Evolutionary conservation across 2,888 invertebrate species (phyloP).

Genomic region (Allacma fusca): DNA sequence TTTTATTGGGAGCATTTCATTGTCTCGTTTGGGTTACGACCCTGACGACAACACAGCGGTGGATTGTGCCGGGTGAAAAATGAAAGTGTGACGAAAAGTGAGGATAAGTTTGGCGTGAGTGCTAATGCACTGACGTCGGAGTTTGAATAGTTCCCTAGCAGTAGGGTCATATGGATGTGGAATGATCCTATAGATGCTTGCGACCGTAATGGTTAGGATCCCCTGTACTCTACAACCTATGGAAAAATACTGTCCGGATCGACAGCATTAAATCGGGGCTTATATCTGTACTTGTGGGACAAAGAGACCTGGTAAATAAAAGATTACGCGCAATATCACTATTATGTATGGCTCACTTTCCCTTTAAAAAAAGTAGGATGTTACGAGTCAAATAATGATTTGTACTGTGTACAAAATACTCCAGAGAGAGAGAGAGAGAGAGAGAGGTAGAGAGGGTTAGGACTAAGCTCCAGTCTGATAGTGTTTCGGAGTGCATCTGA

Average conservation of each 20-base stretch:
- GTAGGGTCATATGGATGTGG: neutral
- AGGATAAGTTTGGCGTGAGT: neutral
- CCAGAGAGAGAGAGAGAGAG: neutral
- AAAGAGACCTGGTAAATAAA: no score
- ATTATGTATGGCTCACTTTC: neutral
- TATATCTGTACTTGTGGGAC: no score
- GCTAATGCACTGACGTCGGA: no score
- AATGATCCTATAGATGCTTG: neutral
- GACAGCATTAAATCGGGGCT: no score
- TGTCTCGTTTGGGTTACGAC: neutral
- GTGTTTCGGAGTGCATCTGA: neutral
- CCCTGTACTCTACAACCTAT: no score
- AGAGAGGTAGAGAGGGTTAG: no score
- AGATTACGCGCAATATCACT: no score
- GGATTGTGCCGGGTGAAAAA: slow-evolving; percentile 13
- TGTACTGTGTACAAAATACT: neutral
- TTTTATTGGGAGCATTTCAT: neutral
- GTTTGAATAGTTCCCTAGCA: no score
- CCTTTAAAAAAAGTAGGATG: neutral
- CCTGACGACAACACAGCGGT: neutral
- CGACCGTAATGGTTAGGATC: no score
- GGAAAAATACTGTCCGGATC: no score
- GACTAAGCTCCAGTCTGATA: neutral
- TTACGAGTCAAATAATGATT: neutral
- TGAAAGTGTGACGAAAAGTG: slow-evolving; percentile 17